Percentiles rank a stretch among this genome's conserved stretches.
These are phyloP conservation scores for Turdus rufiventris DNA, from an alignment of 2,113 vertebrate species.

Conservation along the genomic window DNA sequence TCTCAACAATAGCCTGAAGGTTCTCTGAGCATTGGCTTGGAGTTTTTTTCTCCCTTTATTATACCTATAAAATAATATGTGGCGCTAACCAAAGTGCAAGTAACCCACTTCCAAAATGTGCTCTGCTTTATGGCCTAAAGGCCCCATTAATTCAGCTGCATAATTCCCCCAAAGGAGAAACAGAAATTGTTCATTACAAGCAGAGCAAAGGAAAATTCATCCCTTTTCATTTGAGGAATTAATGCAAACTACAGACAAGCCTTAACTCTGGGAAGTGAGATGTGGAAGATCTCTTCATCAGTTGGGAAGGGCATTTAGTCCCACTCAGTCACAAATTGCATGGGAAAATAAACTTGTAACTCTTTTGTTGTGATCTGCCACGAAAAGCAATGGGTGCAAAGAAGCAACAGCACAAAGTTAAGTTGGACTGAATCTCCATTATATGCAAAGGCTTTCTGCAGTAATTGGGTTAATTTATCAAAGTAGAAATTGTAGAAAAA, in stretches of 20 bases:
- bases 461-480: neutral
- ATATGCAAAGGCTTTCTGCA: neutral
- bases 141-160: conserved; percentile 8
- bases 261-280: neutral
- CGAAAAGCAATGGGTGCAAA: neutral
- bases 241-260: neutral
- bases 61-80: neutral
- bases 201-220: neutral
- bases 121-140: neutral
- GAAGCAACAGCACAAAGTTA: neutral
- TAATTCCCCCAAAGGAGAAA: neutral
- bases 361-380: neutral
- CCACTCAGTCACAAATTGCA: neutral
- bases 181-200: neutral
- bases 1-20: neutral
- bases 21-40: neutral
- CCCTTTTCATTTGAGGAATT: neutral
- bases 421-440: neutral
- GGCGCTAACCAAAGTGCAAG: neutral
- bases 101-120: neutral
- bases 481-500: neutral
- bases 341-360: neutral
- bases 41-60: neutral
- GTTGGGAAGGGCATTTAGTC: neutral
- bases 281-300: neutral